Evolutionary conservation across 2,888 invertebrate genomes (phyloP).

Genomic region (Andrena dorsata): DNA sequence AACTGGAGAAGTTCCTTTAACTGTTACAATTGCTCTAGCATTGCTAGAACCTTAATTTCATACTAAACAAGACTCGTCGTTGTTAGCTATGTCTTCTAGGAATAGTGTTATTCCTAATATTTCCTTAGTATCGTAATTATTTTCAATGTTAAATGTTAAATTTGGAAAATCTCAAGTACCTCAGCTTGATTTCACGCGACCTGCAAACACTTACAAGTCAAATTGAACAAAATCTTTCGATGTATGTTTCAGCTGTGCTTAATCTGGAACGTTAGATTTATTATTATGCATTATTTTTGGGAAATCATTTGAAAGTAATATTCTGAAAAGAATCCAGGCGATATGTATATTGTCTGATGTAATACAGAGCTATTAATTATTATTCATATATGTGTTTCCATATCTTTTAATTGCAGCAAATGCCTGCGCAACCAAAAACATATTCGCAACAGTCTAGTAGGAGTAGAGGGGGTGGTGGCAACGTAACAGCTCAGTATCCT

Average conservation of each 20-base stretch:
- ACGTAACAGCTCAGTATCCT: slow-evolving; percentile 79
- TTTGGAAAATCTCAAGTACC: too few species aligned
- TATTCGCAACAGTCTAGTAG: slow-evolving; percentile 79
- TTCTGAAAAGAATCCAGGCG: not conserved
- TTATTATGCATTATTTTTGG: not conserved
- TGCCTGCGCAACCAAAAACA: slow-evolving; percentile 76
- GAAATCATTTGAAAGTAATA: not conserved
- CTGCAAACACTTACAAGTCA: too few species aligned
- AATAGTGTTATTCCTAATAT: too few species aligned
- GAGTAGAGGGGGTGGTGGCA: slow-evolving; percentile 80
- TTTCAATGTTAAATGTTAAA: not conserved
- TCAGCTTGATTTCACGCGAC: too few species aligned
- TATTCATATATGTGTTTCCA: not conserved
- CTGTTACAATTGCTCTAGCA: not conserved
- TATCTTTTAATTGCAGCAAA: slow-evolving; percentile 69
- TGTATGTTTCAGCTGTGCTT: too few species aligned
- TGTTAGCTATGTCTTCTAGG: too few species aligned
- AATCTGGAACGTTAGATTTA: not conserved
- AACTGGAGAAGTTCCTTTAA: not conserved
- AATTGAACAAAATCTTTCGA: too few species aligned
- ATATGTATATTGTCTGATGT: not conserved
- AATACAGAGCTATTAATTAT: not conserved
- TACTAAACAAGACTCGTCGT: too few species aligned
- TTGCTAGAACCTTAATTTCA: too few species aligned
- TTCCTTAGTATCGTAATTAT: too few species aligned